Conservation (phyloP, 2,113 vertebrate species). For the Trachemys scripta region DNA sequence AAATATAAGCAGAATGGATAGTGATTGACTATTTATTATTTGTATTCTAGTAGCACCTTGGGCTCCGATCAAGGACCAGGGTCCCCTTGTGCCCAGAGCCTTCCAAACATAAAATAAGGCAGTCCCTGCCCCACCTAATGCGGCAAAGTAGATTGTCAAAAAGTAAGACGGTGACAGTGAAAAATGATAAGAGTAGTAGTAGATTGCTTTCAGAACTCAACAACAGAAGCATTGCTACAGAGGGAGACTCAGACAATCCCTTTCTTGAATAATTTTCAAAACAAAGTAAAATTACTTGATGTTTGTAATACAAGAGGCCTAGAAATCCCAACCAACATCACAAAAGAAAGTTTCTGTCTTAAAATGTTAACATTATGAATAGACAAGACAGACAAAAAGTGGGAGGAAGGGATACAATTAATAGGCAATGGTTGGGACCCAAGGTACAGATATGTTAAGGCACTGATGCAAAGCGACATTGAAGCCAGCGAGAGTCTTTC, state of each 20-base stretch:
- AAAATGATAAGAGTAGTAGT: background rate
- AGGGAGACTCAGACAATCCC: constrained; percentile 10
- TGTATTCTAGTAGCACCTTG: constrained; percentile 47
- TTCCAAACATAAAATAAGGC: constrained; percentile 10
- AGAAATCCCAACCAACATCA: background rate
- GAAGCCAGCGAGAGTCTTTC: background rate
- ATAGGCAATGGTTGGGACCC: background rate
- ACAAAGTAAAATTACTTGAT: constrained; percentile 36
- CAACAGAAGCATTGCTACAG: background rate
- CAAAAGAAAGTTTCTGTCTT: constrained; percentile 3
- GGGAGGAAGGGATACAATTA: constrained; percentile 43
- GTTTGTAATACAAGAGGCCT: background rate
- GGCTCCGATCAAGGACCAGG: background rate
- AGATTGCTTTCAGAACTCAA: background rate
- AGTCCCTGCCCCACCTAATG: constrained; percentile 46
- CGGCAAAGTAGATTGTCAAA: background rate
- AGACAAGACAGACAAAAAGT: background rate
- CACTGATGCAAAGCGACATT: background rate
- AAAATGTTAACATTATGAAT: constrained; percentile 20
- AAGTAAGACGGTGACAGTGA: constrained; percentile 8
- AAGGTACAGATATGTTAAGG: background rate
- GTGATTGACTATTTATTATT: constrained; percentile 50
- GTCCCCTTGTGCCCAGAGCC: constrained; percentile 39
- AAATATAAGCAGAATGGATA: constrained; percentile 47
- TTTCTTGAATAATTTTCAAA: constrained; percentile 51